Conservation (phyloP, 2,113 vertebrate species). For the Prolemur simus region DNA sequence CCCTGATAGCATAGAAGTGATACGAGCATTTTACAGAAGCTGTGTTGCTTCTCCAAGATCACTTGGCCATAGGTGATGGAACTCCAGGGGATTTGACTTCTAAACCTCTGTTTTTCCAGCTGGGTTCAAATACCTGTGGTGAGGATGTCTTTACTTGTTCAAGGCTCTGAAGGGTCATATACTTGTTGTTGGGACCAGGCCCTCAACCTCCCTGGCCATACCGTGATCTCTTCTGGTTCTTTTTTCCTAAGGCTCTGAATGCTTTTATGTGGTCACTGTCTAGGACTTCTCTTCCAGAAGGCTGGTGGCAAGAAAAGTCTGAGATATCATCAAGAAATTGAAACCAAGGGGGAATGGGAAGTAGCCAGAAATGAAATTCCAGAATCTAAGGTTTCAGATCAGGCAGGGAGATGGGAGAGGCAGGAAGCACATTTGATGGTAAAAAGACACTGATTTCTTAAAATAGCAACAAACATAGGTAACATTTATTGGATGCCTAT, state of each 20-base stretch:
- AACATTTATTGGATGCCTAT: background rate
- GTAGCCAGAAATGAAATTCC: background rate
- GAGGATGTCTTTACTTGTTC: background rate
- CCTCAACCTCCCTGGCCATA: background rate
- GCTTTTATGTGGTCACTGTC: background rate
- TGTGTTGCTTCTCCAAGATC: background rate
- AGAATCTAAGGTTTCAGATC: background rate
- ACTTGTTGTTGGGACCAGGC: background rate
- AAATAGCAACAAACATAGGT: background rate
- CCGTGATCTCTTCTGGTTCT: background rate
- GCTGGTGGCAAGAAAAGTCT: background rate
- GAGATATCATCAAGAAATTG: background rate
- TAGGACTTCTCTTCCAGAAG: constrained; percentile 4
- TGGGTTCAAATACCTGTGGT: background rate
- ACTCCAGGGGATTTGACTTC: background rate
- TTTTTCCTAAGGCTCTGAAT: background rate
- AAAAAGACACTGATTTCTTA: background rate
- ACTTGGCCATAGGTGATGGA: background rate
- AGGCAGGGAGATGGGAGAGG: background rate
- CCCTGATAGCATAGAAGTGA: background rate
- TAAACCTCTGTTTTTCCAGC: background rate
- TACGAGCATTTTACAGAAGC: background rate
- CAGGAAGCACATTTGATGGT: background rate
- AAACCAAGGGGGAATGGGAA: background rate
- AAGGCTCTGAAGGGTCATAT: background rate